Evolutionary conservation across 2,888 invertebrate genomes (phyloP), one percentile per base, ranked within the genome.

Genomic region (Drosophila robusta): DNA sequence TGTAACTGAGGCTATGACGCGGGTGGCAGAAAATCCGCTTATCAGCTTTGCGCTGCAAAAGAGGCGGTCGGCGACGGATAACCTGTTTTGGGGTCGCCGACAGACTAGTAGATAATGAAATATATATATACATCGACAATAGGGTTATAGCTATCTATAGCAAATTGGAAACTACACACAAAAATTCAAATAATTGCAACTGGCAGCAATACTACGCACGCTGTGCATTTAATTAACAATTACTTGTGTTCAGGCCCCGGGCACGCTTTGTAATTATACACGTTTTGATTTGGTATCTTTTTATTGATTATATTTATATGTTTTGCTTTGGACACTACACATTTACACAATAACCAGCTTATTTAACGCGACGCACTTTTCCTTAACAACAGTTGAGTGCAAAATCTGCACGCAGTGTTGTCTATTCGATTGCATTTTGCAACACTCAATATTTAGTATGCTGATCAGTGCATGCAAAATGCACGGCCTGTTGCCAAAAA

Each of bases 21-120:
- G 63, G 64, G 78, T 71, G 64, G 69, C 78, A 74, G 80, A 18
- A 87, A 90, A 90, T 77, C 87, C 69, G 80, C 90, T 90, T 90
- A 90, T 89, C 89, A 75, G 89, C 74, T 85, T 79, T 75, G 42
- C 4, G 7, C 41, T 18, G 24, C 3, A 14, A 16, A 4, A 24
- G n/a, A 16, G 41, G 32, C 11, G 44, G 12, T 11, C 34, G 8
- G 14, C n/a, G 55, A 24, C 4, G 38, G 42, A 47, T 65, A 64
- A 75, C 72, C 75, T 49, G 47, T 46, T 55, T 24, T 18, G 51
- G 14, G 66, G 65, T 78, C 51, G 32, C 45, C 26, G 52, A 50
- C 61, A 62, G 34, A 1, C 26, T 29, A 44, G 32, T 51, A 71
- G 74, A 84, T 80, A 84, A 70, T 75, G 47, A 41, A 69, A 61